These are phyloP conservation scores for Pica pica DNA, from an alignment of 2,113 vertebrate genomes.

Conservation along the genomic window DNA sequence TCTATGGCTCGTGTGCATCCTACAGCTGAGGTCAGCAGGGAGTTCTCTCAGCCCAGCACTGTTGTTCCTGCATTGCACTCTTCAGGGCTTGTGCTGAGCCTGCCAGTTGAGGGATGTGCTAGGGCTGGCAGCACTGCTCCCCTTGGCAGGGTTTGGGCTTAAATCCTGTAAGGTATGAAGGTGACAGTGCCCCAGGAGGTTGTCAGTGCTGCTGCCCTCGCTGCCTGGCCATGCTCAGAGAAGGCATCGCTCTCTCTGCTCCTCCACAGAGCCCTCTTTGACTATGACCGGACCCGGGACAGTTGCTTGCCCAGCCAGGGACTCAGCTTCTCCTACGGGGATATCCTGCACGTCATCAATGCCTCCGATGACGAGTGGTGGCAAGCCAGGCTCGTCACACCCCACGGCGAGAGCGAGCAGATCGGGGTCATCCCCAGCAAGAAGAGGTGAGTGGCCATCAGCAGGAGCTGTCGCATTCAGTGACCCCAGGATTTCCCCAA, in stretches of 20 bases:
- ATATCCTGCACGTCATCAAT: slow-evolving; percentile 97
- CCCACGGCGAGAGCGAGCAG: slow-evolving; percentile 96
- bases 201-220: not conserved
- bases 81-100: not conserved
- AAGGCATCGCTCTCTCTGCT: not conserved
- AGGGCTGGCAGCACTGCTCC: fast-evolving
- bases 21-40: not conserved
- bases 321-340: slow-evolving; percentile 95
- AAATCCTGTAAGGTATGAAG: not conserved
- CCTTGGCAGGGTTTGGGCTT: not conserved
- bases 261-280: slow-evolving; percentile 88
- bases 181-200: not conserved
- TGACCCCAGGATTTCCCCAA: not conserved
- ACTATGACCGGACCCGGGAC: slow-evolving; percentile 96
- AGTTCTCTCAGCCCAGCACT: not conserved
- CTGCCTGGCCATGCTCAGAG: not conserved
- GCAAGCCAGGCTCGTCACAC: slow-evolving; percentile 95
- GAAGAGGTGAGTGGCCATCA: slow-evolving; percentile 79
- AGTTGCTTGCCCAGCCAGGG: slow-evolving; percentile 98
- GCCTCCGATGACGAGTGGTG: slow-evolving; percentile 99
- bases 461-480: fast-evolving
- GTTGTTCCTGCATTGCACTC: not conserved
- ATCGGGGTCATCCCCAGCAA: slow-evolving; percentile 99
- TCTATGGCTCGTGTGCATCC: not conserved
- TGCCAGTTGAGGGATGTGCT: fast-evolving